Evolutionary conservation across 2,797 vertebrate species (phyloP), one percentile per base, ranked within the genome.

Genomic region (Cyclura pinguis): DNA sequence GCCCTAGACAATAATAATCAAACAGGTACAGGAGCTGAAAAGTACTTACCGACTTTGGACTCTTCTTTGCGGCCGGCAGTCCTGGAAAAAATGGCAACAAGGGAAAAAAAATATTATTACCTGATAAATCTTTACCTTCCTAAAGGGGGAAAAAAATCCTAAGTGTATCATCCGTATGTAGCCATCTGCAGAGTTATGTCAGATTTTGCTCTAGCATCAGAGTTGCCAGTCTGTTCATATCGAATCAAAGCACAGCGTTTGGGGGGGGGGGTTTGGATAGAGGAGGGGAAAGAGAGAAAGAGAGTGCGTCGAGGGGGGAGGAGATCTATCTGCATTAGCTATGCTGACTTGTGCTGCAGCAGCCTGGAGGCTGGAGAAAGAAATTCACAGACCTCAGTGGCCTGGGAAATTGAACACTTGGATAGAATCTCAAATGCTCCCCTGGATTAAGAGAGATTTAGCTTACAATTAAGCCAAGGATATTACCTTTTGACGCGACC

Each of bases 1-100:
- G 50, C 80, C 90, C 59, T 94, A 88, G 35, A 94, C 93, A 88
- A 80, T 91, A 82, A 92, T 59, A 93, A 82, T 89, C 84, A 57
- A 32, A 93, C 81, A 93, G 50, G 91, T 90, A 82, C 78, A 97
- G 96, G 74, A 97, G 93, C 89, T 94, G 93, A 93, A 93, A 97
- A 96, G 97, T 96, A 97, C 98, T 99, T 98, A 99, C 99, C 98
- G 99, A 98, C 98, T 99, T 99, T 89, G 99, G 99, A 97, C 99
- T 99, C 98, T 99, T 99, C 98, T 99, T 99, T 95, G 99, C 98
- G 96, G 98, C 98, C 81, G 98, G 99, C 97, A 99, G 98, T 97
- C 99, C 99, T 99, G 98, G 92, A 86, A 94, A 97, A 99, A 98
- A 98, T 97, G 98, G 97, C 98, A 98, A 98, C 97, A 89, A 96